Percentiles rank a stretch among this genome's conserved stretches.
Conservation (phyloP, 2,113 vertebrate species). For the Scartelaos histophorus region DNA sequence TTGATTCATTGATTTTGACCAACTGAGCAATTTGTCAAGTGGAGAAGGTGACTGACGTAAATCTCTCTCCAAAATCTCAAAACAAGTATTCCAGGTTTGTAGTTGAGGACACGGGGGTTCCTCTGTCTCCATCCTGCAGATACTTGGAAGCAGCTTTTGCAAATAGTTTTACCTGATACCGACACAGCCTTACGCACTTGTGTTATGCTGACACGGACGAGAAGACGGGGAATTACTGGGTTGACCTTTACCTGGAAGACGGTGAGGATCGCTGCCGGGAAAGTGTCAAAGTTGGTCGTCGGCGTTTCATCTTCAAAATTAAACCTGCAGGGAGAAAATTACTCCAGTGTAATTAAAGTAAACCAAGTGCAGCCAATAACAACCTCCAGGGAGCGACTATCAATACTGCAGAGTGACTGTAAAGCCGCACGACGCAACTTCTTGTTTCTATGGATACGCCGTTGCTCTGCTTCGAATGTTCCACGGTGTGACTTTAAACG, state of each 20-base stretch:
- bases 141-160: too few relatives aligned
- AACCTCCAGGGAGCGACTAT: background rate
- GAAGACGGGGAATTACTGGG: background rate
- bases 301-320: slow-evolving; percentile 94
- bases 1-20: too few relatives aligned
- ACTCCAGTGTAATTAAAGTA: slow-evolving; percentile 10
- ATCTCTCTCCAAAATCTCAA: too few relatives aligned
- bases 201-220: background rate
- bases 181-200: background rate
- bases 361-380: slow-evolving; percentile 7
- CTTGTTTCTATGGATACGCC: too few relatives aligned
- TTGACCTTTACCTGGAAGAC: slow-evolving; percentile 91
- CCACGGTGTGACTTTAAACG: too few relatives aligned
- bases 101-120: too few relatives aligned
- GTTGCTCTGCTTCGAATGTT: too few relatives aligned
- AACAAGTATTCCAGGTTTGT: too few relatives aligned
- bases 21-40: too few relatives aligned
- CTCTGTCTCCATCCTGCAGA: too few relatives aligned
- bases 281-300: slow-evolving; percentile 96
- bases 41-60: too few relatives aligned
- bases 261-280: slow-evolving; percentile 95
- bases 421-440: background rate
- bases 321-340: slow-evolving; percentile 80
- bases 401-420: background rate
- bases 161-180: too few relatives aligned